A percentile compares a stretch with the other conserved stretches of the same genome.
These are phyloP conservation scores for Acomys russatus DNA, from an alignment of 2,797 vertebrate genomes.

Conservation along the genomic window DNA sequence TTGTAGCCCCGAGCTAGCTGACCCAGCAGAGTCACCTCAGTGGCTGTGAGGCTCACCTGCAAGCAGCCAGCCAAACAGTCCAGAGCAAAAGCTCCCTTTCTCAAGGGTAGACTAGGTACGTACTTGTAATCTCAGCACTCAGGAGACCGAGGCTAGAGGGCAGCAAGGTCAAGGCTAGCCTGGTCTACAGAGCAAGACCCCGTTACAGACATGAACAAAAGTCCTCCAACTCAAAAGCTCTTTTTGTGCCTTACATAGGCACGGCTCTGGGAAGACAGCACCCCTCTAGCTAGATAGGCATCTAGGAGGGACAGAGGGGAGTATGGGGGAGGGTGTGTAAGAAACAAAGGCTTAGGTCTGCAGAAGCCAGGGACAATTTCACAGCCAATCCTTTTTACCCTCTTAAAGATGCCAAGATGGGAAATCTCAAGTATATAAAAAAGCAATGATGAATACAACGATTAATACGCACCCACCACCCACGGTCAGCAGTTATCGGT, in stretches of 20 bases:
- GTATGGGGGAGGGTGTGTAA: background rate
- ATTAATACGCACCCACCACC: no score
- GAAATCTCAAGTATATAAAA: conserved; percentile 42
- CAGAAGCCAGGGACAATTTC: background rate
- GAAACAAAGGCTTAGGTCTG: background rate
- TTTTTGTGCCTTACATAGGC: background rate
- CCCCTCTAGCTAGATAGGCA: background rate
- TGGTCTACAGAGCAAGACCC: background rate
- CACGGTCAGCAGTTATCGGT: background rate
- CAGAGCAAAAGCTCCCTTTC: background rate
- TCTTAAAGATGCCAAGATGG: conserved; percentile 16
- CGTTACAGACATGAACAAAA: background rate
- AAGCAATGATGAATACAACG: conserved; percentile 36
- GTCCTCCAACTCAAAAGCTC: background rate
- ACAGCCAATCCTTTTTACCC: background rate
- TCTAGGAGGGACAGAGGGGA: background rate
- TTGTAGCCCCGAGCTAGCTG: background rate
- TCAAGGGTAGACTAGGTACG: background rate
- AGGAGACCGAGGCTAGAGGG: background rate
- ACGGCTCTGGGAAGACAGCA: background rate
- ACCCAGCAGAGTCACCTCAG: background rate
- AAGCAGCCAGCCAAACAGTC: background rate
- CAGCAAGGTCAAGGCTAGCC: background rate
- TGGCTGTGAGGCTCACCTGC: background rate
- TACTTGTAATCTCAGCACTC: background rate